phyloP scores from a whole-genome alignment of 2,797 vertebrate genomes.

The Pitangus sulphuratus region DNA sequence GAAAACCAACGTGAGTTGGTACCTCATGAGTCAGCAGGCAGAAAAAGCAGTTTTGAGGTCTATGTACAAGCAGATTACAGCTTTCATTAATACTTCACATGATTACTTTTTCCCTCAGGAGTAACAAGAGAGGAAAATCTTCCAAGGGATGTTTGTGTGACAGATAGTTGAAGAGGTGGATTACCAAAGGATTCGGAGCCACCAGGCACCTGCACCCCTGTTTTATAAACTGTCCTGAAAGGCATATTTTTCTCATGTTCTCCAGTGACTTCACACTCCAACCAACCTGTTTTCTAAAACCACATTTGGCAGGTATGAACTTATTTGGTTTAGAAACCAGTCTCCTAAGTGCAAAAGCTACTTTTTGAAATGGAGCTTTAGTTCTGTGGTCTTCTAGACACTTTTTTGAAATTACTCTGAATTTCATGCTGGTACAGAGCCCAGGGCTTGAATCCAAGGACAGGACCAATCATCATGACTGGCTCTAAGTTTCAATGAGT shows the following conservation, averaged over 20 bases:
- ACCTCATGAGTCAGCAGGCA: neutral
- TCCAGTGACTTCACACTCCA: slow-evolving; percentile 18
- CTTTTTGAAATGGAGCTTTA: slow-evolving; percentile 41
- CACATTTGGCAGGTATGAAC: slow-evolving; percentile 11
- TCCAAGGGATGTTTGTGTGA: neutral
- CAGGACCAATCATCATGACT: slow-evolving; percentile 50
- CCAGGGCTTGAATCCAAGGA: slow-evolving; percentile 62
- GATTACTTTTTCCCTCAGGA: neutral
- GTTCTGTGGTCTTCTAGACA: slow-evolving; percentile 46
- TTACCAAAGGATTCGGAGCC: neutral
- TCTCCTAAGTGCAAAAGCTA: slow-evolving; percentile 41
- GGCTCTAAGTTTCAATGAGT: slow-evolving; percentile 42
- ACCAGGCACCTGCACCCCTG: neutral
- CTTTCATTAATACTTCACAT: neutral
- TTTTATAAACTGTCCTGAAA: neutral
- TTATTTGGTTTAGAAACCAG: slow-evolving; percentile 29
- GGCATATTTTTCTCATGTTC: neutral
- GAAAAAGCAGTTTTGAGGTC: neutral
- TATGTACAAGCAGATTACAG: neutral
- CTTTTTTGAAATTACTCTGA: slow-evolving; percentile 38
- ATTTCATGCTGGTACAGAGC: slow-evolving; percentile 28
- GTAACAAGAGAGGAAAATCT: neutral
- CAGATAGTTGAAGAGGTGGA: neutral
- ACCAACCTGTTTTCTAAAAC: slow-evolving; percentile 41
- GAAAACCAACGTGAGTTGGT: neutral